Evolutionary conservation across 2,113 vertebrate species (phyloP).

Genomic region (Vanacampus margaritifer): DNA sequence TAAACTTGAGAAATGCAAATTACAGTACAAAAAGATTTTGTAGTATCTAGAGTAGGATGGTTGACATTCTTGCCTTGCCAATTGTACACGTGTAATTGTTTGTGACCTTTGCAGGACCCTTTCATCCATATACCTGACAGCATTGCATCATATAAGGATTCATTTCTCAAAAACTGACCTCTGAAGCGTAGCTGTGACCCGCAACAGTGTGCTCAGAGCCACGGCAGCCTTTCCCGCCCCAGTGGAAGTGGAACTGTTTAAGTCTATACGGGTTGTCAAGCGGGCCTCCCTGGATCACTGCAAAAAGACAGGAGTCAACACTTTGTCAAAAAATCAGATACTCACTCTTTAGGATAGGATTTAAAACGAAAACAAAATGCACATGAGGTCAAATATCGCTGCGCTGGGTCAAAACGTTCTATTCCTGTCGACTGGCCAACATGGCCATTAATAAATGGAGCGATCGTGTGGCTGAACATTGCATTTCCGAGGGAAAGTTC

Average conservation of each 20-base stretch:
- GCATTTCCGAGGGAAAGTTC: not conserved
- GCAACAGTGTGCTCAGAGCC: constrained; percentile 91
- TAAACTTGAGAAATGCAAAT: not conserved
- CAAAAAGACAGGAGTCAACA: constrained; percentile 5
- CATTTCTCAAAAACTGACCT: constrained; percentile 71
- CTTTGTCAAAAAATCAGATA: constrained; percentile 5
- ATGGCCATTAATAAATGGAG: not conserved
- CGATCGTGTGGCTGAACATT: not conserved
- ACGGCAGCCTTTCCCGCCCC: constrained; percentile 81
- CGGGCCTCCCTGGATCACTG: constrained; percentile 87
- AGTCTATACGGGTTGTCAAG: constrained; percentile 85
- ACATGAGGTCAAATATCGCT: constrained; percentile 10
- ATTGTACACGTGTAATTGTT: not conserved
- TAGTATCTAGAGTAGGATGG: too few species aligned
- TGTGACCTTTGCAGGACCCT: not conserved
- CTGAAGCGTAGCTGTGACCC: constrained; percentile 83
- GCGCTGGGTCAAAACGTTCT: not conserved
- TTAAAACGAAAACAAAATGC: constrained; percentile 24
- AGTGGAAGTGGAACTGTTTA: constrained; percentile 97
- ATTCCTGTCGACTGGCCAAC: not conserved
- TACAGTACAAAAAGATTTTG: not conserved
- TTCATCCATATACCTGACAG: not conserved
- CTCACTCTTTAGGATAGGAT: constrained; percentile 3
- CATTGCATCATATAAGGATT: not conserved
- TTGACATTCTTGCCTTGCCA: not conserved